Conservation (phyloP, 2,888 invertebrate genomes). For the Coenonympha arcania region DNA sequence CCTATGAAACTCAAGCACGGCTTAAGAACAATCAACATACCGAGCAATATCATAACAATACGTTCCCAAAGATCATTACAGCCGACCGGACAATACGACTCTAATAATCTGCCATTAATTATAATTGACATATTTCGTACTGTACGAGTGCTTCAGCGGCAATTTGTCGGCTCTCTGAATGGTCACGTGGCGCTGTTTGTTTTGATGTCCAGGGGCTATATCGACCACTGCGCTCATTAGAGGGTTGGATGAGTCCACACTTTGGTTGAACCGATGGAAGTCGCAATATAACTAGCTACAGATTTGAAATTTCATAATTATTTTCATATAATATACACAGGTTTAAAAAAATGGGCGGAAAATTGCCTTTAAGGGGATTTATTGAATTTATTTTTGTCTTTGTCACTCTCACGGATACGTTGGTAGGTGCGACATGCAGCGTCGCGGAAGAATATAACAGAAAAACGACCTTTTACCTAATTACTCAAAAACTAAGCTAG, state of each 20-base stretch:
- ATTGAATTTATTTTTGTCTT: no score
- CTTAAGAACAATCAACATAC: conserved; percentile 18
- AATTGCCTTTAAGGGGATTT: no score
- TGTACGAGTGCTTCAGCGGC: conserved; percentile 36
- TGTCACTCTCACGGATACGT: no score
- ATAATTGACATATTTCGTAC: conserved; percentile 72
- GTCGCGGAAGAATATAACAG: no score
- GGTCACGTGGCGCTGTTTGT: conserved; percentile 67
- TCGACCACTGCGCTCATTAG: conserved; percentile 40
- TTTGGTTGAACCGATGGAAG: background rate
- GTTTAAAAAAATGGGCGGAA: no score
- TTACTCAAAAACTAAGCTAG: no score
- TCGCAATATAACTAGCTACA: background rate
- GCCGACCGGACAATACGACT: conserved; percentile 51
- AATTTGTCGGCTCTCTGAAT: conserved; percentile 58
- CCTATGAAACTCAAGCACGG: background rate
- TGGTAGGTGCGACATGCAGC: no score
- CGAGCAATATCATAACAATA: conserved; percentile 25
- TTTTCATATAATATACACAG: no score
- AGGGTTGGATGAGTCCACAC: conserved; percentile 25
- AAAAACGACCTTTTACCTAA: no score
- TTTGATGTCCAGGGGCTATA: conserved; percentile 63
- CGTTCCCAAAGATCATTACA: conserved; percentile 34
- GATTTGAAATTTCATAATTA: background rate
- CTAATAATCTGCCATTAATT: conserved; percentile 69